Base-by-base conservation (phyloP, 2,797 vertebrate genomes). In the Limosa lapponica region DNA sequence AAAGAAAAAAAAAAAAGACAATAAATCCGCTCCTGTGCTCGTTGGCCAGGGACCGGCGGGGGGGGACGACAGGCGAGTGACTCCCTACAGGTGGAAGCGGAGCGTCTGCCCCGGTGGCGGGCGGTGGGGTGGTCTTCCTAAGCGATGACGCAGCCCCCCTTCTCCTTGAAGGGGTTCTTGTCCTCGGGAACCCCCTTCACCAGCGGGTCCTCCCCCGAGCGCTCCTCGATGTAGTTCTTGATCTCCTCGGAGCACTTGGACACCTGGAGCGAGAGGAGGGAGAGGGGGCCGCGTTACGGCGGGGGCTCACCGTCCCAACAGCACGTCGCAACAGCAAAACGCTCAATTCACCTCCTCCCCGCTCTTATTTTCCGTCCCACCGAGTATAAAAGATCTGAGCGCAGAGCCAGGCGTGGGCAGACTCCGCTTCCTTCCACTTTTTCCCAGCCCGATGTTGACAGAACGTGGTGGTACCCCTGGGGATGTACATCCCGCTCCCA, bases 101-200 rank as follows among this genome's bases (percentile, higher is more conserved):
- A 72, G 20, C 11, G 46, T 51, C 82, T 82, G 89, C 91, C 48
- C 71, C 41, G 23, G 54, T 10, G 91, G n/a, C 73, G 34, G 65
- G 54, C 14, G 65, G 66, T 5, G 79, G 34, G 28, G 3, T 46
- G 32, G 5, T 43, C 46, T 13, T 82, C 69, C 98, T 98, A 99
- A 79, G 98, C 99, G 98, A 99, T 98, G 92, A 99, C 96, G 94
- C 99, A 99, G 96, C 99, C 99, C 86, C 99, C 99, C 98, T 99
- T 99, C 95, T 99, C 99, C 97, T 99, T 99, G 97, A 99, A 99
- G 49, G 99, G 99, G 95, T 99, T 99, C 98, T 99, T 99, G 48
- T 99, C 99, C 96, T 99, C 99, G 43, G 99, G 96, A 92, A 99
- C 99, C 66, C 99, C 99, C 97, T 99, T 99, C 94, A 99, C 98